Percentiles rank a stretch among this genome's conserved stretches.
phyloP scores from a whole-genome alignment of 2,113 vertebrate species.

The Seriola dumerili region DNA sequence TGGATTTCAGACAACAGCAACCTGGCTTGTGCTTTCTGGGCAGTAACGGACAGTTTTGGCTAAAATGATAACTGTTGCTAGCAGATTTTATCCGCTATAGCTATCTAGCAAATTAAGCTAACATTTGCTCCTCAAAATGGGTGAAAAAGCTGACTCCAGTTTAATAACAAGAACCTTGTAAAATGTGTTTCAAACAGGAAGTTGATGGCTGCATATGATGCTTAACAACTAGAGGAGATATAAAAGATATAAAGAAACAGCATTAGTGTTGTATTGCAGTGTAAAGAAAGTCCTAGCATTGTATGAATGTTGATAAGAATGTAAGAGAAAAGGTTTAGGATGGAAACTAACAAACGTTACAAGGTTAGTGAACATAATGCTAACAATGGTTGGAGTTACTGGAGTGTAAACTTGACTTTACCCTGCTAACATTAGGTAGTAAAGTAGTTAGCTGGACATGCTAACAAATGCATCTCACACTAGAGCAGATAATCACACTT shows the following conservation, averaged over 20 bases:
- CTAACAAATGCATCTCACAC: background rate
- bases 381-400: background rate
- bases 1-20: background rate
- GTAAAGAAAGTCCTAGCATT: background rate
- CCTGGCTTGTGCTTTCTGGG: background rate
- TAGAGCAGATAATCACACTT: background rate
- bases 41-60: background rate
- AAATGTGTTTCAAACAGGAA: background rate
- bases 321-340: background rate
- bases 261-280: background rate
- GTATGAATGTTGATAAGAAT: background rate
- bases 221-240: background rate
- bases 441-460: background rate
- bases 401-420: background rate
- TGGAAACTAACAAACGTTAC: background rate
- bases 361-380: background rate
- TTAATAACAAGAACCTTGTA: background rate
- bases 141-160: background rate
- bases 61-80: background rate
- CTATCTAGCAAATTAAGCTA: background rate
- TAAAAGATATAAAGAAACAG: background rate
- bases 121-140: background rate
- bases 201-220: background rate
- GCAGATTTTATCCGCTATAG: background rate
- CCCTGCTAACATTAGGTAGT: background rate